Conservation (phyloP, 2,113 vertebrate species). For the Nesogale talazaci region DNA sequence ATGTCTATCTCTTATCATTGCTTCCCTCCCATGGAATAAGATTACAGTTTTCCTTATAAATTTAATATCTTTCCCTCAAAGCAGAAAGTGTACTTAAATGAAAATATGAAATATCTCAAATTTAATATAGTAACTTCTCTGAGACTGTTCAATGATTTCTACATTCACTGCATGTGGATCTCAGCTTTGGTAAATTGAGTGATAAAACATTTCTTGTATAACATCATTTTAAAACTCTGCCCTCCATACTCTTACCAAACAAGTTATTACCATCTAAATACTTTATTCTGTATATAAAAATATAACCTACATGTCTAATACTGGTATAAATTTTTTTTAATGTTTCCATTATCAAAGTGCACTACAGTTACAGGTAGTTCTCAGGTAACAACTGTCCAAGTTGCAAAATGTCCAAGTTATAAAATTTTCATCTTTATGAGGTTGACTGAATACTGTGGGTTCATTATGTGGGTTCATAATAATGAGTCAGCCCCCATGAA, state of each 20-base stretch:
- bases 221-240: background rate
- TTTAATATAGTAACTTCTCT: conserved; percentile 24
- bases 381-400: no score
- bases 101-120: background rate
- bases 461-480: no score
- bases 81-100: background rate
- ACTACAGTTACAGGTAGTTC: background rate
- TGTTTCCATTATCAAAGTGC: background rate
- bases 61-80: background rate
- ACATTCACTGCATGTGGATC: background rate
- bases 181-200: background rate
- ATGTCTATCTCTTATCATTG: conserved; percentile 10
- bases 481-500: no score
- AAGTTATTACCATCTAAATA: background rate
- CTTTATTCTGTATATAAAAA: background rate
- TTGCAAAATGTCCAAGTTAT: background rate
- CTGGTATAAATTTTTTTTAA: background rate
- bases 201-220: background rate
- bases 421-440: no score
- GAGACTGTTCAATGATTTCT: background rate
- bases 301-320: background rate
- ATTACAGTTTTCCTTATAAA: background rate
- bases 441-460: no score
- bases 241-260: background rate
- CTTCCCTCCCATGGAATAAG: background rate